Base-by-base conservation (phyloP, 2,888 invertebrate genomes). In the Formica aserva region DNA sequence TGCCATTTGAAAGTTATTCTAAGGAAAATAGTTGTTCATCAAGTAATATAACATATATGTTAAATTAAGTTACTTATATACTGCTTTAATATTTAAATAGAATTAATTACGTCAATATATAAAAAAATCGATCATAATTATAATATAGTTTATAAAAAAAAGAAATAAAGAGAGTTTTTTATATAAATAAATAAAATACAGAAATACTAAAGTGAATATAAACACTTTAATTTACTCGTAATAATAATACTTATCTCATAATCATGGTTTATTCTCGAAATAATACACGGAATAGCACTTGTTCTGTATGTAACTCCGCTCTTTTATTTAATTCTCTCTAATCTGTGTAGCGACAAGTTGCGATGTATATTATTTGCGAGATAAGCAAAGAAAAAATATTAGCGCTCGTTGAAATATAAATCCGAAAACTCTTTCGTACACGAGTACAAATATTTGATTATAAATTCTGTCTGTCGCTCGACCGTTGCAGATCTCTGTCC, bases 361-460 rank as follows among this genome's bases (percentile, higher is more conserved):
- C 22, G 18, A 55, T 32, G 41, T 22, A 13, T 11, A 32, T 11
- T 26, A 52, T 32, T 22, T 3, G 32, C 18, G 45, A 67, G 52
- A 67, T 55, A 22, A 66, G 48, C 18, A 22, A 76, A 66, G 48
- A 35, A 66, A 76, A 65, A 52, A 45, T 45, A 45, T 65, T 66
- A 48, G 13, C 18, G 18, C 8, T 8, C 26, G 35, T 77, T 32
- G 69, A 69, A 71, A 69, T 35, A 32, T 60, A 35, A 71, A 60
- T 1, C 22, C 13, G 32, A 78, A 71, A 72, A 72, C 45, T 60
- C 32, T 71, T 71, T 26, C 32, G 13, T 57, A 52, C 38, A n/a
- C 69, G 55, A 77, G 55, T 69, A 71, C 22, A 35, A 57, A 60
- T 32, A 32, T 71, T 41, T 60, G 41, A 71, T 78, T 71, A 71